These are phyloP conservation scores for Propithecus deckenii DNA, from an alignment of 2,797 vertebrate species.

Conservation along the genomic window DNA sequence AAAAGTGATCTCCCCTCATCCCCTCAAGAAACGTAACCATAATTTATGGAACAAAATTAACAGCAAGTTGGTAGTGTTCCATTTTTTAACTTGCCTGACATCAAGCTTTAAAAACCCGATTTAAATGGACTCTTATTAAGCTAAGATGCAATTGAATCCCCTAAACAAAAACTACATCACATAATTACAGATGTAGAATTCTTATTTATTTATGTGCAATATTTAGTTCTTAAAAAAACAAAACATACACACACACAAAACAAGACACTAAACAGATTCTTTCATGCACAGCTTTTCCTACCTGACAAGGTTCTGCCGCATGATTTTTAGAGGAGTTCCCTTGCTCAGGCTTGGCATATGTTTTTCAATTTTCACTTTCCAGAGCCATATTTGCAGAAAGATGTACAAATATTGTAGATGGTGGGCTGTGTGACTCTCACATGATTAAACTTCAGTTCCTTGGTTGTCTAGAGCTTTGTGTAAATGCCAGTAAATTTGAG, in stretches of 20 bases:
- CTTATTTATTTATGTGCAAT: constrained; percentile 70
- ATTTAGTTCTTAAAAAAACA: constrained; percentile 70
- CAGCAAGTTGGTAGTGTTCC: constrained; percentile 64
- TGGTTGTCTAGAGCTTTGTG: constrained; percentile 61
- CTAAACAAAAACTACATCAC: constrained; percentile 51
- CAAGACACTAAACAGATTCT: constrained; percentile 59
- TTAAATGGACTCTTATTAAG: constrained; percentile 61
- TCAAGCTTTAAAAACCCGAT: constrained; percentile 38
- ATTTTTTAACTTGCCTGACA: constrained; percentile 52
- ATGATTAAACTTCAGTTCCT: constrained; percentile 66
- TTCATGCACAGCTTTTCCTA: constrained; percentile 43
- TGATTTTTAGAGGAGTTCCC: constrained; percentile 41
- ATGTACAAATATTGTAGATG: constrained; percentile 61
- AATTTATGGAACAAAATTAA: constrained; percentile 77
- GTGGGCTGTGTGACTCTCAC: constrained; percentile 39
- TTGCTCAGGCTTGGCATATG: not conserved
- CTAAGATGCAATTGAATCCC: not conserved
- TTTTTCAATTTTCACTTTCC: not conserved
- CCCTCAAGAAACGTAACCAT: constrained; percentile 65
- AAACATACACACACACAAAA: constrained; percentile 46
- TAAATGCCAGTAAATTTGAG: constrained; percentile 66
- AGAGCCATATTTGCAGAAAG: constrained; percentile 53
- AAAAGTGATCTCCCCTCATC: constrained; percentile 62
- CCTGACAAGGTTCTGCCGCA: not conserved
- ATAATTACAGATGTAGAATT: constrained; percentile 58